Conservation (phyloP, 35 echinoderm and acorn worm genomes). For the Diadema setosum region DNA sequence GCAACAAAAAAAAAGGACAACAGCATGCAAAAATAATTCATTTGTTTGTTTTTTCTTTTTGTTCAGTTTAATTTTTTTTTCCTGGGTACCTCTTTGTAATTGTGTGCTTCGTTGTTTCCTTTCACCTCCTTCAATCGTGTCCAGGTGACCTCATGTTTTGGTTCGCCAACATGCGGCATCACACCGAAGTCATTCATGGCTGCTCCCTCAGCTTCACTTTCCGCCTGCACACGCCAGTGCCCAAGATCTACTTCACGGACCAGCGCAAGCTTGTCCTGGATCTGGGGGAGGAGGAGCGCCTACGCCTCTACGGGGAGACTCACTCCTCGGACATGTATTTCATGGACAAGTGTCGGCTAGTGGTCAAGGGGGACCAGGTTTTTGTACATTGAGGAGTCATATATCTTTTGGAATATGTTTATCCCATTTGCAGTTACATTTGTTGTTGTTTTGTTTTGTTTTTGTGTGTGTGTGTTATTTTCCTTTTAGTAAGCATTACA, state of each 20-base stretch:
- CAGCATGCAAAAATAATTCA: too few relatives aligned
- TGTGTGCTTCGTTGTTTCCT: too few relatives aligned
- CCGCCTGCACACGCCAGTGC: slow-evolving; percentile 58
- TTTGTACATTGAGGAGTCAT: neutral
- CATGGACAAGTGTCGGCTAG: slow-evolving; percentile 38
- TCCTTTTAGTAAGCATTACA: too few relatives aligned
- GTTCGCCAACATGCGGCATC: slow-evolving; percentile 76
- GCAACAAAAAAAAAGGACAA: too few relatives aligned
- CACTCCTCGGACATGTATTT: slow-evolving; percentile 24
- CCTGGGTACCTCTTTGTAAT: too few relatives aligned
- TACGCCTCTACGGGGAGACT: slow-evolving; percentile 23
- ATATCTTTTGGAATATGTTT: neutral
- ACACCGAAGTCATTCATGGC: slow-evolving; percentile 76
- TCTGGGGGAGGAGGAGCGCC: neutral
- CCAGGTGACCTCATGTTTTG: slow-evolving; percentile 81
- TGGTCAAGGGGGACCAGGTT: slow-evolving; percentile 18
- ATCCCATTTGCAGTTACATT: too few relatives aligned
- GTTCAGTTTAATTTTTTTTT: too few relatives aligned
- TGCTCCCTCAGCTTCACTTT: slow-evolving; percentile 92
- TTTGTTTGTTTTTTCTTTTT: too few relatives aligned
- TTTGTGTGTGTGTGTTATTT: too few relatives aligned
- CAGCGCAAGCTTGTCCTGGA: slow-evolving; percentile 6
- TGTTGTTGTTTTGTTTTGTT: too few relatives aligned
- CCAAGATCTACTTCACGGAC: slow-evolving; percentile 55
- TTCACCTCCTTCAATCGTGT: too few relatives aligned